Evolutionary conservation across 1,140 invertebrate genomes (phyloP).

Genomic region (Camponotus pennsylvanicus): DNA sequence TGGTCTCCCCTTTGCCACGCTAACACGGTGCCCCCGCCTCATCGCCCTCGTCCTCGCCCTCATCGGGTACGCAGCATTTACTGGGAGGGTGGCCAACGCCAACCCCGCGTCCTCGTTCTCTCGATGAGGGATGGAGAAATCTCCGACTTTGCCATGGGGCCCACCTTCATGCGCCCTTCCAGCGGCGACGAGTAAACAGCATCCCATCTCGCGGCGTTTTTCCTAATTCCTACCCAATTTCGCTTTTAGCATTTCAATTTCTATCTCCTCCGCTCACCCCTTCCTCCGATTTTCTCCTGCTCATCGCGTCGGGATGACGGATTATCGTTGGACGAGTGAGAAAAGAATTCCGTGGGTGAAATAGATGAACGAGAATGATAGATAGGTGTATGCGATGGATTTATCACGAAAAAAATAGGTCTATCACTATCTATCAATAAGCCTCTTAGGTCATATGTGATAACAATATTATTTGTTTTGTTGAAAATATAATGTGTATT

Average conservation of each 20-base stretch:
- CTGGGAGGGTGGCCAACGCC: conserved; percentile 64
- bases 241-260: conserved; percentile 84
- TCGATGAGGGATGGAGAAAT: conserved; percentile 55
- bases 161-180: conserved; percentile 63
- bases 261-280: conserved; percentile 64
- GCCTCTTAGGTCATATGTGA: conserved; percentile 5
- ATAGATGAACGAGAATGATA: conserved; percentile 46
- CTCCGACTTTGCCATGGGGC: conserved; percentile 63
- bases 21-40: conserved; percentile 68
- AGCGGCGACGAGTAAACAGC: conserved; percentile 72
- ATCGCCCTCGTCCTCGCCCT: conserved; percentile 49
- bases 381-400: conserved; percentile 3
- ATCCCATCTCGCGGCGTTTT: conserved; percentile 78
- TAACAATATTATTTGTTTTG: background rate
- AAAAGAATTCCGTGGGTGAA: conserved; percentile 36
- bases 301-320: conserved; percentile 24
- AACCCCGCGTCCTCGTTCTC: conserved; percentile 9
- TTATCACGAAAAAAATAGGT: conserved; percentile 7
- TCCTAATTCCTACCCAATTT: conserved; percentile 81
- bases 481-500: background rate
- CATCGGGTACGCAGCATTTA: conserved; percentile 34
- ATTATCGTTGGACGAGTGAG: conserved; percentile 59
- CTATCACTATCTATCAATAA: background rate
- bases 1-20: conserved; percentile 67
- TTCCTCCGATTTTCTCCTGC: conserved; percentile 54